Evolutionary conservation across 2,888 invertebrate genomes (phyloP), one percentile per base, ranked within the genome.

Genomic region (Exephanes ischioxanthus): DNA sequence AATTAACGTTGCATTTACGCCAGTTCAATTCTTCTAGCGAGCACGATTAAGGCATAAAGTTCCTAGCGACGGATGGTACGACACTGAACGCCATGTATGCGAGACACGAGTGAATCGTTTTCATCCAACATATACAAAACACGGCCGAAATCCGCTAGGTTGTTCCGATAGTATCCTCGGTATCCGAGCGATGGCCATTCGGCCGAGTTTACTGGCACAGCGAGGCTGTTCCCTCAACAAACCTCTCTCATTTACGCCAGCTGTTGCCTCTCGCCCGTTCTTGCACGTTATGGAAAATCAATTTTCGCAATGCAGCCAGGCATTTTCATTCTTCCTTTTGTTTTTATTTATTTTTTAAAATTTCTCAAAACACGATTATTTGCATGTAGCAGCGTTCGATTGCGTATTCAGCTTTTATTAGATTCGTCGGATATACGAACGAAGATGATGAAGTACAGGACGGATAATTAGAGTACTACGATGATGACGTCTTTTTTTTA

Each of bases 241-340:
- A 58, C 9, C 61, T 63, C 41, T 53, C 48, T 80, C 84, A 71
- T 80, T 84, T 66, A 16, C 33, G 22, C 75, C 84, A 84, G 80
- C 80, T 80, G 84, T 55, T 63, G 71, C 30, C 73, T 61, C 63
- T 71, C 70, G 63, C 53, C 63, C 63, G 63, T 33, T 51, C 63
- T 58, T 45, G 70, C 30, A 63, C 70, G 51, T 66, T 80, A 80
- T 76, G 63, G 80, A 61, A 84, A 80, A 75, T 84, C 79, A 80
- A 80, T 84, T 80, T 80, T 72, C 41, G 26, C 80, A 72, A 66
- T 72, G 70, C 70, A 70, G 70, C 70, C 16, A 26, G 58, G 3
- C 58, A 63, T 30, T 26, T 7, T 16, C 33, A 16, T 70, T 26
- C 9, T 14, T 51, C 33, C 19, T 55, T 55, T 70, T 55, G 16